Conservation (phyloP, 2,888 invertebrate species). For the Pyrrhia umbra region DNA sequence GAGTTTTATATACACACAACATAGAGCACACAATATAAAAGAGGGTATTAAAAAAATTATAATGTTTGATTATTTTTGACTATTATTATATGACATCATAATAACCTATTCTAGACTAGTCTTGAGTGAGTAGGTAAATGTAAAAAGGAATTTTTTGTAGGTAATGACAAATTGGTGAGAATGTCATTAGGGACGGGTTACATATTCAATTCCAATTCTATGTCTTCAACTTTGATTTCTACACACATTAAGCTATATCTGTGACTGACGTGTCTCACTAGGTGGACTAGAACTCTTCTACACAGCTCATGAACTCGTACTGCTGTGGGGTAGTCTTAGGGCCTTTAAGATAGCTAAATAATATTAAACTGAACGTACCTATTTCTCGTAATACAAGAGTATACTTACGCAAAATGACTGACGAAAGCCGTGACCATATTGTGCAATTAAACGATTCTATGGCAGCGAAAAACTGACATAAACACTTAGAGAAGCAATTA, state of each 20-base stretch:
- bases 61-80: too few relatives aligned
- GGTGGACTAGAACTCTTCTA: too few relatives aligned
- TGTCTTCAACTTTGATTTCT: too few relatives aligned
- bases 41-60: too few relatives aligned
- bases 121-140: not conserved
- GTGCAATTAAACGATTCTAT: constrained; percentile 11
- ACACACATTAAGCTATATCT: too few relatives aligned
- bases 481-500: not conserved
- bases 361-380: too few relatives aligned
- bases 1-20: not conserved
- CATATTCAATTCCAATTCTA: not conserved
- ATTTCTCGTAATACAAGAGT: not conserved
- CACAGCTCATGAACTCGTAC: too few relatives aligned
- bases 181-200: too few relatives aligned
- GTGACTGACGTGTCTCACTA: too few relatives aligned
- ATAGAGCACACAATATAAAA: too few relatives aligned
- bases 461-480: not conserved
- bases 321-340: too few relatives aligned
- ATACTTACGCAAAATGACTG: constrained; percentile 11
- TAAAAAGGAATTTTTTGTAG: not conserved
- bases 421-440: constrained; percentile 41
- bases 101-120: not conserved
- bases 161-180: not conserved
- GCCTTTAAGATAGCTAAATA: too few relatives aligned
- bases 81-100: not conserved